Conservation (phyloP, 64 coral and sea anemone genomes). For the Montipora foliosa region DNA sequence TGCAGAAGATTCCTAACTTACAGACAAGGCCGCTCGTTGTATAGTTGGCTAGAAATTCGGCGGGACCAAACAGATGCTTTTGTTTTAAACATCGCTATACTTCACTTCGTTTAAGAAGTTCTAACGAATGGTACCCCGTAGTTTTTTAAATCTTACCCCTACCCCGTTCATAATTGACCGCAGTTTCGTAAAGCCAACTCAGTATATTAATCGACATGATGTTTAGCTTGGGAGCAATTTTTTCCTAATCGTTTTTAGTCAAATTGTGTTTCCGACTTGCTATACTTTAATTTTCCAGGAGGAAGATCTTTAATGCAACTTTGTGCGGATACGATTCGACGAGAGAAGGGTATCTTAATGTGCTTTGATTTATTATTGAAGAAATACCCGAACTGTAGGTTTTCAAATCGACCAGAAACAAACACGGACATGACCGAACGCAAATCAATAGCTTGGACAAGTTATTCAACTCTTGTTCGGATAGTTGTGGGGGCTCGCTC, state of each 20-base stretch:
- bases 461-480: background rate
- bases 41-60: background rate
- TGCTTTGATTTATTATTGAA: background rate
- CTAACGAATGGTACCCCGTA: conserved; percentile 3
- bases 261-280: background rate
- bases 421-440: background rate
- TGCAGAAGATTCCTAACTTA: background rate
- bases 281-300: background rate
- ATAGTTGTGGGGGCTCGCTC: background rate
- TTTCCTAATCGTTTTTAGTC: background rate
- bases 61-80: conserved; percentile 12
- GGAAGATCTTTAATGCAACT: background rate
- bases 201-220: background rate
- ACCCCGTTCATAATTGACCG: conserved; percentile 41
- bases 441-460: background rate
- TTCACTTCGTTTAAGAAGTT: background rate
- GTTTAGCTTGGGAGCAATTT: background rate
- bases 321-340: background rate
- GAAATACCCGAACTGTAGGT: background rate
- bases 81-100: conserved; percentile 13
- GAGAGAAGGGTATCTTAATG: background rate
- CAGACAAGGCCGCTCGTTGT: background rate
- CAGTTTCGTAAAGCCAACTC: background rate
- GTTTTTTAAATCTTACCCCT: conserved; percentile 25
- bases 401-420: background rate